Evolutionary conservation across 2,888 invertebrate species (phyloP).

Genomic region (Doris montereyensis): DNA sequence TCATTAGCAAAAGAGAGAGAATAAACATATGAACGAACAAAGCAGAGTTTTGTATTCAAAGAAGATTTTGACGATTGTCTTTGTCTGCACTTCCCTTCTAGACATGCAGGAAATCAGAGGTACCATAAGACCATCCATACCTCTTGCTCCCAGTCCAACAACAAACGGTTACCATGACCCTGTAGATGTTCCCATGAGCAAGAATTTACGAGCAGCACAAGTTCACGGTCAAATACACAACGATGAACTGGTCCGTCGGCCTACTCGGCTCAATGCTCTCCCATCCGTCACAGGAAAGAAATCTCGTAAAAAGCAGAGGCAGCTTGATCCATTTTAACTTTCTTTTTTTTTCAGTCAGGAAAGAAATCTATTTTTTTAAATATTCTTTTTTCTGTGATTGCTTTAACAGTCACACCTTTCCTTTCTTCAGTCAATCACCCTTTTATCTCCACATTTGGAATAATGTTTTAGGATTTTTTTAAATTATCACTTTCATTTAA

Average conservation of each 20-base stretch:
- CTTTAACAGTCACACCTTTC: too few relatives aligned
- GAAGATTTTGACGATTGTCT: not conserved
- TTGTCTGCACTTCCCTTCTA: slow-evolving; percentile 43
- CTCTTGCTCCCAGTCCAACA: slow-evolving; percentile 23
- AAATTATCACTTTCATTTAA: too few relatives aligned
- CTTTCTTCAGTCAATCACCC: too few relatives aligned
- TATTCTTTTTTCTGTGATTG: too few relatives aligned
- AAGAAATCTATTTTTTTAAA: too few relatives aligned
- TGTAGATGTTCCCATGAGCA: slow-evolving; percentile 64
- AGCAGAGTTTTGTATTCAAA: too few relatives aligned
- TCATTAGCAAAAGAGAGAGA: too few relatives aligned
- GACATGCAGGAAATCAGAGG: slow-evolving; percentile 59
- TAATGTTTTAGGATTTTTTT: too few relatives aligned
- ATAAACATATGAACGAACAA: too few relatives aligned
- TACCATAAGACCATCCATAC: slow-evolving; percentile 42
- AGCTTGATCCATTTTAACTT: slow-evolving; percentile 42
- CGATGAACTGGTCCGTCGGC: slow-evolving; percentile 67
- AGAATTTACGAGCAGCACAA: slow-evolving; percentile 64
- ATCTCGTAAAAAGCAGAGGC: slow-evolving; percentile 55
- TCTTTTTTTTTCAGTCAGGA: too few relatives aligned
- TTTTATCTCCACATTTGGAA: too few relatives aligned
- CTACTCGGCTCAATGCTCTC: slow-evolving; percentile 74
- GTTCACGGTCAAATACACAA: slow-evolving; percentile 65
- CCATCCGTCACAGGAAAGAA: slow-evolving; percentile 59
- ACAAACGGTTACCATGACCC: slow-evolving; percentile 46